Base-by-base conservation (phyloP, 2,797 vertebrate species). In the Sciaenops ocellatus region DNA sequence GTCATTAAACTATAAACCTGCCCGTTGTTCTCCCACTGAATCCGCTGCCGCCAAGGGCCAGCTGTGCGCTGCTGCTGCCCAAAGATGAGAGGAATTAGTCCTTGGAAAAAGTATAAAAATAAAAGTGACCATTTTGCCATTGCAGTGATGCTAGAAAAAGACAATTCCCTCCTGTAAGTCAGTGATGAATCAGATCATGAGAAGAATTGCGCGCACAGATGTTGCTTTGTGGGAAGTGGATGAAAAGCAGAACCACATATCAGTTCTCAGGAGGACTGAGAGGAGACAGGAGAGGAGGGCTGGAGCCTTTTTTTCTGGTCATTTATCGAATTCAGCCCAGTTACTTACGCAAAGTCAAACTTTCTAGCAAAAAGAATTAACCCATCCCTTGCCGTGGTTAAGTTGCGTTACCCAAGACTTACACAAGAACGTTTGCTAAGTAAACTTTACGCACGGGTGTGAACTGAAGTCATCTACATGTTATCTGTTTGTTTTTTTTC, bases 21-120 rank as follows among this genome's bases (percentile, higher is more conserved):
- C 0, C 96, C 96, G 83, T 95, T 95, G 85, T 94, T 96, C 78
- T 95, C 78, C 96, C 96, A 97, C 69, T 94, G 95, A 64, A 95
- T 90, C 74, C 92, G 90, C 47, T 96, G 92, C n/a, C 92, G 81
- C 96, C 96, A 96, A 22, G 91, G 87, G 16, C 84, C 92, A 47
- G 77, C 44, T 60, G 70, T 69, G 90, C 79, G 88, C 78, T 88
- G 88, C 48, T 82, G 85, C 78, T 95, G 94, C 51, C 89, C 93
- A 46, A 59, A 89, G 62, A 88, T 72, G 57, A 89, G 46, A 9
- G 87, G 76, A 70, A 90, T 46, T 18, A 94, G 73, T 80, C 88
- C 90, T 65, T 93, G 91, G 69, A 92, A 83, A 46, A 93, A 69
- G 77, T 79, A 94, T 3, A 94, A 55, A 75, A 90, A 60, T 30